Evolutionary conservation across 2,888 invertebrate genomes (phyloP), one percentile per base, ranked within the genome.

Genomic region (Beris morrisii): DNA sequence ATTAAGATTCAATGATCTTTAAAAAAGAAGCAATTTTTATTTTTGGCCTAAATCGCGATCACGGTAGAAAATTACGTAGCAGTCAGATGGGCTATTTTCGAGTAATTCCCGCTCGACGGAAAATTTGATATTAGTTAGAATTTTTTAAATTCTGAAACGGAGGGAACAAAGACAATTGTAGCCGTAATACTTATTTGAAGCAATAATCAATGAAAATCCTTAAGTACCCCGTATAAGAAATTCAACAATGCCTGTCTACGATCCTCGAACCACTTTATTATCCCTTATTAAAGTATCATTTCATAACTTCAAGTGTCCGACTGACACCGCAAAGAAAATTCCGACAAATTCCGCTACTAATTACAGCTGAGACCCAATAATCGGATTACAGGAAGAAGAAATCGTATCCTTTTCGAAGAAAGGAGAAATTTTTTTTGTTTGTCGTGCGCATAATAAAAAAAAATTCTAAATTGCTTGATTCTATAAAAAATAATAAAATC

Each of bases 321-420:
- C 38, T 38, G 31, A 53, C 30, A 28, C 31, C 15, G 28, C 15
- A 6, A 53, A 22, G n/a, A 7, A 32, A 59, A 48, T 31, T 46
- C 15, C 32, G 50, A 31, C 59, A 50, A 11, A 50, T 59, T 48
- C 48, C 46, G 4, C 31, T 32, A 59, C 59, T 59, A 59, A 59
- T 59, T 59, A 32, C 48, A 12, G 30, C 30, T 48, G 31, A 48
- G 30, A 59, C 46, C 43, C 48, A 59, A 13, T 59, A 59, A 59
- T 48, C 59, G 48, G 59, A 46, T 59, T 59, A 59, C 59, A 48
- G 48, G 59, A 50, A 59, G 59, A 50, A 59, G 50, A 59, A 59
- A 9, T 59, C 48, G 59, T 50, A 59, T 48, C 48, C 48, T 48
- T n/a, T 45, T 12, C 30, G 30, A 58, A 50, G 28, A 12, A 30